Conservation (phyloP, 2,888 invertebrate species). For the Tridacna crocea region DNA sequence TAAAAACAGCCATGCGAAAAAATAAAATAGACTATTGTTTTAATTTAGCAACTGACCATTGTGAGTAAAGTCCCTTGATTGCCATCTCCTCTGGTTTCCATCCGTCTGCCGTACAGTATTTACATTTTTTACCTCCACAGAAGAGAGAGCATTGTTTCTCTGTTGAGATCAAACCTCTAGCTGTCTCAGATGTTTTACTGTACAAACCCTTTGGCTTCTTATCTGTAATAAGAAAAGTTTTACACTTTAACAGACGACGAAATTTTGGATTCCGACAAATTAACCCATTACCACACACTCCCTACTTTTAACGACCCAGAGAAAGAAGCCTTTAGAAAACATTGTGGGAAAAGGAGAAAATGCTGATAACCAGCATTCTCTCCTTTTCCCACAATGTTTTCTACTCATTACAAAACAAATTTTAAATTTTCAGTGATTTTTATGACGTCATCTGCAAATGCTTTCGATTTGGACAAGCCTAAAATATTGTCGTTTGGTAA, state of each 20-base stretch:
- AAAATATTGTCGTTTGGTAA: too few species aligned
- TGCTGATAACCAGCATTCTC: background rate
- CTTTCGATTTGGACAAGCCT: too few species aligned
- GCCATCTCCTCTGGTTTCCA: conserved; percentile 87
- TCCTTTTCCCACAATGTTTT: background rate
- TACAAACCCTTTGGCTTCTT: conserved; percentile 76
- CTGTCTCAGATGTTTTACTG: conserved; percentile 80
- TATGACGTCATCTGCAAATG: too few species aligned
- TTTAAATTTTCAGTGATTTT: too few species aligned
- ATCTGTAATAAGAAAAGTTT: conserved; percentile 44
- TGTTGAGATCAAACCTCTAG: conserved; percentile 86
- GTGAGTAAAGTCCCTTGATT: conserved; percentile 92
- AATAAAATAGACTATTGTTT: too few species aligned
- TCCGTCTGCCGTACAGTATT: conserved; percentile 90
- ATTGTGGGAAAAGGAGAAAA: background rate
- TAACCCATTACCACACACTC: background rate
- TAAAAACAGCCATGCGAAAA: too few species aligned
- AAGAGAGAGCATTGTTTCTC: conserved; percentile 92
- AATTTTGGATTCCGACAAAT: background rate
- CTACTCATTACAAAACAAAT: background rate
- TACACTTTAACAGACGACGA: too few species aligned
- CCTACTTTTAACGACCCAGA: background rate
- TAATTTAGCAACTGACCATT: conserved; percentile 88
- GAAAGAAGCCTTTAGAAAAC: background rate
- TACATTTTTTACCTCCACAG: conserved; percentile 93